A percentile compares a stretch with the other conserved stretches of the same genome.
Evolutionary conservation across 2,888 invertebrate genomes (phyloP).

Genomic region (Schizaphis graminum): DNA sequence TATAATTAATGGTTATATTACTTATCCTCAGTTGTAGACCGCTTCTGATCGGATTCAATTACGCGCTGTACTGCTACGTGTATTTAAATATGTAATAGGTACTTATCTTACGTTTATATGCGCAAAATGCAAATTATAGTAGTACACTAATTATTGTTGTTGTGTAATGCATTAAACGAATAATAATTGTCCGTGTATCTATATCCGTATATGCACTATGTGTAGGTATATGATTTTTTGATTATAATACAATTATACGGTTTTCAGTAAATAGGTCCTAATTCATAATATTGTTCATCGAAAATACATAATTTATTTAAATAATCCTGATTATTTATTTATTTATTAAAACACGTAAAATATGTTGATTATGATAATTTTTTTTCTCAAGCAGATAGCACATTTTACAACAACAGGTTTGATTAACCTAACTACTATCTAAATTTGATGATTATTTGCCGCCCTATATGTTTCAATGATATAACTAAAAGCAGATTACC

Average conservation of each 20-base stretch:
- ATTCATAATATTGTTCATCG: background rate
- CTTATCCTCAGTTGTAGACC: background rate
- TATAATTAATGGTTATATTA: background rate
- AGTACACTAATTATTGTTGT: background rate
- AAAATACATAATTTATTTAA: background rate
- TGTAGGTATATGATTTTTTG: background rate
- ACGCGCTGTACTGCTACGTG: background rate
- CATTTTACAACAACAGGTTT: background rate
- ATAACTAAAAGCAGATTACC: background rate
- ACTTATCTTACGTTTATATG: background rate
- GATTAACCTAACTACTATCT: background rate
- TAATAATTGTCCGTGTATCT: background rate
- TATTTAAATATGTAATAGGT: background rate
- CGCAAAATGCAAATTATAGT: background rate
- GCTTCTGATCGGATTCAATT: conserved; percentile 8
- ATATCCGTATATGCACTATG: background rate
- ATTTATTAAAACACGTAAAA: background rate
- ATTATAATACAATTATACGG: background rate
- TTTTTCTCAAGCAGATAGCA: background rate
- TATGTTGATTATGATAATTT: background rate
- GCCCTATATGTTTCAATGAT: background rate
- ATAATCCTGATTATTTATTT: background rate
- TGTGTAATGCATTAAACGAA: background rate
- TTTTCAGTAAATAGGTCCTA: background rate
- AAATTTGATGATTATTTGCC: background rate